Evolutionary conservation across 1,140 invertebrate genomes (phyloP).

Genomic region (Drosophila ogumai): DNA sequence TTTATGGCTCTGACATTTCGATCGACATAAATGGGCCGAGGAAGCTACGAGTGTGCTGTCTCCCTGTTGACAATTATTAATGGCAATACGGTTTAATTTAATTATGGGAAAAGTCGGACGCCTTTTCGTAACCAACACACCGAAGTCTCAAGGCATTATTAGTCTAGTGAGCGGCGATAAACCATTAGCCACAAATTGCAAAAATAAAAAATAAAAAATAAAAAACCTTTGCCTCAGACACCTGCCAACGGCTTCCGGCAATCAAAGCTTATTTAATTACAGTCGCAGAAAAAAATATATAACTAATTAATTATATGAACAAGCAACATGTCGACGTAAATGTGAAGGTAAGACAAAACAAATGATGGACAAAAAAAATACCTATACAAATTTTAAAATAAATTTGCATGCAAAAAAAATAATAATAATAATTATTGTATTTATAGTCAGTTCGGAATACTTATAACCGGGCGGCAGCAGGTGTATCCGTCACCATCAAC

Average conservation of each 20-base stretch:
- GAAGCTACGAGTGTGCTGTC: slow-evolving; percentile 44
- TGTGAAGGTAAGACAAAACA: slow-evolving; percentile 57
- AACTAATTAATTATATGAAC: slow-evolving; percentile 69
- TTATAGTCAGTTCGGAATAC: slow-evolving; percentile 17
- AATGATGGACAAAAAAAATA: slow-evolving; percentile 9
- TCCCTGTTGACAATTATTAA: slow-evolving; percentile 71
- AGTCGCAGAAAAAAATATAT: slow-evolving; percentile 45
- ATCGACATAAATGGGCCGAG: slow-evolving; percentile 70
- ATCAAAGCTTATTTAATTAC: slow-evolving; percentile 67
- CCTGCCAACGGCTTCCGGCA: slow-evolving; percentile 60
- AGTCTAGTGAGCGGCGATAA: slow-evolving; percentile 15
- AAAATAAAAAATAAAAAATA: slow-evolving; percentile 21
- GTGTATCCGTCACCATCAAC: slow-evolving; percentile 50
- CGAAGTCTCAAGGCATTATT: slow-evolving; percentile 11
- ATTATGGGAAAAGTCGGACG: slow-evolving; percentile 69
- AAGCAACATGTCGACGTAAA: slow-evolving; percentile 37
- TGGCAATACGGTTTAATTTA: slow-evolving; percentile 74
- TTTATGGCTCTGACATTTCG: slow-evolving; percentile 73
- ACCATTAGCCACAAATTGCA: slow-evolving; percentile 36
- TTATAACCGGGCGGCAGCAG: slow-evolving; percentile 23
- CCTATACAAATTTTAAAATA: slow-evolving; percentile 15
- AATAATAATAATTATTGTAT: slow-evolving; percentile 23
- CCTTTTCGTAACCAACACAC: slow-evolving; percentile 29
- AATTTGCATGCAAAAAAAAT: slow-evolving; percentile 60
- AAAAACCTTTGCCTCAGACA: slow-evolving; percentile 43